These are phyloP conservation scores for Trematomus loennbergii DNA, from an alignment of 2,113 vertebrate species.

Conservation along the genomic window DNA sequence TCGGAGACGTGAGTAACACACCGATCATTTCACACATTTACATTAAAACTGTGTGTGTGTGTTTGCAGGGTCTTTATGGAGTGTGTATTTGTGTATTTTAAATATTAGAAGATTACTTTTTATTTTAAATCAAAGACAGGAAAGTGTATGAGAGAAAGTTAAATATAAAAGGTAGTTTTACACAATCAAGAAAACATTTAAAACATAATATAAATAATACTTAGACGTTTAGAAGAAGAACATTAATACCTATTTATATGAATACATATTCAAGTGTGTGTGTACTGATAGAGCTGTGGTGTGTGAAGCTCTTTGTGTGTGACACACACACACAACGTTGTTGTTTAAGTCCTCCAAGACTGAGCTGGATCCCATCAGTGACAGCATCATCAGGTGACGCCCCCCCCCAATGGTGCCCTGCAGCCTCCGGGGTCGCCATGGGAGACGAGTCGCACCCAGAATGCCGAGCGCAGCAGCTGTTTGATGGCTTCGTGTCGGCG, in stretches of 20 bases:
- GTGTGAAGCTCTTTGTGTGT: slow-evolving; percentile 53
- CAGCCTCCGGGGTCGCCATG: slow-evolving; percentile 59
- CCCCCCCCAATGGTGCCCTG: slow-evolving; percentile 42
- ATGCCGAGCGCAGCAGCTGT: slow-evolving; percentile 88
- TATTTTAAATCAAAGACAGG: no score
- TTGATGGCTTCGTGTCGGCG: slow-evolving; percentile 94
- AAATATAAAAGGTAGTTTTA: no score
- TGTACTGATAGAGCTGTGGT: slow-evolving; percentile 50
- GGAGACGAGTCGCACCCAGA: slow-evolving; percentile 74
- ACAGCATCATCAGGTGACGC: slow-evolving; percentile 47
- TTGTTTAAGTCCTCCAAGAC: background rate
- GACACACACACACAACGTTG: background rate
- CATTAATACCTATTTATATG: no score
- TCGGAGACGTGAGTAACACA: slow-evolving; percentile 56
- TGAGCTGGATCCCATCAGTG: slow-evolving; percentile 42
- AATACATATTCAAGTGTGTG: slow-evolving; percentile 7
- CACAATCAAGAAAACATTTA: no score
- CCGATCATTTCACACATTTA: background rate
- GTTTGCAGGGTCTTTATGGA: background rate
- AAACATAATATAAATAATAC: no score
- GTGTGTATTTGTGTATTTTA: no score
- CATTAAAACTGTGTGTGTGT: background rate
- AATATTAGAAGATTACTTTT: no score
- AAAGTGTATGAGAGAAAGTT: no score
- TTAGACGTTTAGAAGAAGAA: no score